These are phyloP conservation scores for Cabera pusaria DNA, from an alignment of 2,888 invertebrate species.

Conservation along the genomic window DNA sequence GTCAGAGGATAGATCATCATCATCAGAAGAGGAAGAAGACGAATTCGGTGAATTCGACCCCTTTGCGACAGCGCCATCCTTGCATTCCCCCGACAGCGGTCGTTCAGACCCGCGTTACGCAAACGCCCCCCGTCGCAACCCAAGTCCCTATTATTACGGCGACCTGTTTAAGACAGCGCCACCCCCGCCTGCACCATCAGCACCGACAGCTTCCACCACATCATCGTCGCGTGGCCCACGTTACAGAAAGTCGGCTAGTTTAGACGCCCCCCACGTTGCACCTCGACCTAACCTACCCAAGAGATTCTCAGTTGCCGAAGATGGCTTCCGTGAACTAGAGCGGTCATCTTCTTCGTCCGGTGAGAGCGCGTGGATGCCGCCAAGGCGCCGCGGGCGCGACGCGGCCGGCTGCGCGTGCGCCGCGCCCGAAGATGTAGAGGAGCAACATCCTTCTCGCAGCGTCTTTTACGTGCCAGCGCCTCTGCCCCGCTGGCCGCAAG, in stretches of 20 bases:
- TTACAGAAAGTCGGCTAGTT: slow-evolving; percentile 88
- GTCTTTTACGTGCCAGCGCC: slow-evolving; percentile 88
- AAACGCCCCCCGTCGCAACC: slow-evolving; percentile 85
- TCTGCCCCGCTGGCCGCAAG: slow-evolving; percentile 85
- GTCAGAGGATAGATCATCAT: slow-evolving; percentile 71
- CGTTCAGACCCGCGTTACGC: slow-evolving; percentile 81
- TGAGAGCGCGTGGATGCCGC: slow-evolving; percentile 87
- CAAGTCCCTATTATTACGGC: slow-evolving; percentile 93
- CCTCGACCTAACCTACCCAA: slow-evolving; percentile 84
- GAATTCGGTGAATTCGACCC: slow-evolving; percentile 80
- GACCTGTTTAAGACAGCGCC: slow-evolving; percentile 86
- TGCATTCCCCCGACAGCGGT: slow-evolving; percentile 88
- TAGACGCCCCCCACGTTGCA: slow-evolving; percentile 88
- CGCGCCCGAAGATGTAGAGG: slow-evolving; percentile 87
- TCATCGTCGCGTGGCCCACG: slow-evolving; percentile 78
- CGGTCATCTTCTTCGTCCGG: slow-evolving; percentile 82
- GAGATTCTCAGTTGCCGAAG: slow-evolving; percentile 88
- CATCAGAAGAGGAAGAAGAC: slow-evolving; percentile 85
- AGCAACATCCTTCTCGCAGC: slow-evolving; percentile 85
- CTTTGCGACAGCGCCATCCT: slow-evolving; percentile 79
- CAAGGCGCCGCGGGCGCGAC: slow-evolving; percentile 86
- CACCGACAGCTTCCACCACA: slow-evolving; percentile 68
- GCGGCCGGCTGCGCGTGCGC: slow-evolving; percentile 89
- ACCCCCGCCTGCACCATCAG: slow-evolving; percentile 73
- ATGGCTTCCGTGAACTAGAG: slow-evolving; percentile 85